Conservation (phyloP, 2,113 vertebrate genomes). For the Halichoerus grypus region DNA sequence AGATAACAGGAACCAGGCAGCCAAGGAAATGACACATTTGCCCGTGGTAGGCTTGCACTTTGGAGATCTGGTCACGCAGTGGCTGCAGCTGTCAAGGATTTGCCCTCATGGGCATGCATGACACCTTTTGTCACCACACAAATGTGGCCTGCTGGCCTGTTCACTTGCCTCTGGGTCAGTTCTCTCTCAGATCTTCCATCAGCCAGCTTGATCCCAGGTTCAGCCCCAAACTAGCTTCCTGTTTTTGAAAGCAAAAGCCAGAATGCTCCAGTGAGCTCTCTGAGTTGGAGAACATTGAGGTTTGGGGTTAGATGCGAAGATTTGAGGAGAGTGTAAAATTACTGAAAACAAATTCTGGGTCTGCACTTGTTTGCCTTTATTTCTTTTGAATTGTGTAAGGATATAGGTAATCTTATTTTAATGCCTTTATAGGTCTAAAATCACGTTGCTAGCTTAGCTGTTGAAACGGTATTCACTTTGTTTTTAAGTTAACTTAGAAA, state of each 20-base stretch:
- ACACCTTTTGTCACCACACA: background rate
- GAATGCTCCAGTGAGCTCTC: background rate
- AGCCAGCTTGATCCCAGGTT: background rate
- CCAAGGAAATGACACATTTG: background rate
- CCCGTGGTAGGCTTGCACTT: background rate
- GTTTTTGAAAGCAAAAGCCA: background rate
- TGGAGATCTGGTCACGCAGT: background rate
- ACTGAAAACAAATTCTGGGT: background rate
- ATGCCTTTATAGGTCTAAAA: slow-evolving; percentile 27
- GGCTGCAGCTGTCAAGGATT: background rate
- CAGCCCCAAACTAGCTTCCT: background rate
- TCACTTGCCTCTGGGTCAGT: background rate
- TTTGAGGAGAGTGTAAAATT: background rate
- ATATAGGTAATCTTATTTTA: background rate
- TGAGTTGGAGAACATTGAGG: background rate
- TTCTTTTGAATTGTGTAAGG: slow-evolving; percentile 18
- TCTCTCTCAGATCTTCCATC: background rate
- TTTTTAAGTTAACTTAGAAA: slow-evolving; percentile 55
- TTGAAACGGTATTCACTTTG: background rate
- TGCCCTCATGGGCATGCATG: background rate
- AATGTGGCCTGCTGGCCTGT: background rate
- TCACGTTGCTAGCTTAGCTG: background rate
- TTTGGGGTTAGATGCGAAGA: background rate
- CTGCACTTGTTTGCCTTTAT: background rate
- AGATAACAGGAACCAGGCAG: background rate